phyloP scores from a whole-genome alignment of 2,113 vertebrate genomes.

The Takifugu bimaculatus region DNA sequence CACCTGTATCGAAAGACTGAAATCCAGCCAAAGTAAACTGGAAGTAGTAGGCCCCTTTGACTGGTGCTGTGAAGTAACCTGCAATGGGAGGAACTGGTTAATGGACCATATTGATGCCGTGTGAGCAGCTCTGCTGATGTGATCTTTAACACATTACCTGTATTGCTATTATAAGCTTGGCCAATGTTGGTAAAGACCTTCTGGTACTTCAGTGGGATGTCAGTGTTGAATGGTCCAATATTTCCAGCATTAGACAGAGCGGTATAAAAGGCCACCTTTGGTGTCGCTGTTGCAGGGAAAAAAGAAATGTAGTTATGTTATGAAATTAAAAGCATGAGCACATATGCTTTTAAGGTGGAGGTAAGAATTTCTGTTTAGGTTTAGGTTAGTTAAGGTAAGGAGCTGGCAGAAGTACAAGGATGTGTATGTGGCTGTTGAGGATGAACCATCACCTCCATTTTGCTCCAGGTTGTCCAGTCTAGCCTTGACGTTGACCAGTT shows the following conservation, averaged over 20 bases:
- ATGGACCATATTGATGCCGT: background rate
- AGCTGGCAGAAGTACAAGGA: background rate
- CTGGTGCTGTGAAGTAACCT: conserved; percentile 26
- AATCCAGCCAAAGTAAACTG: background rate
- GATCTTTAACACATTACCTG: conserved; percentile 11
- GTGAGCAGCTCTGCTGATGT: background rate
- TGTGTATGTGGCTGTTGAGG: background rate
- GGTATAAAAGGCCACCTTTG: conserved; percentile 13
- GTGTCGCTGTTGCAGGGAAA: conserved; percentile 7
- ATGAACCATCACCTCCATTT: conserved; percentile 2
- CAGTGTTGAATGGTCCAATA: background rate
- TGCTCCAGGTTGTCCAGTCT: conserved; percentile 4
- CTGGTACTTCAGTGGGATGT: conserved; percentile 5
- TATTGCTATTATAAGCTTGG: conserved; percentile 10
- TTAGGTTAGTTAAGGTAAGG: too few relatives aligned
- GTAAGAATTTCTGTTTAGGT: too few relatives aligned
- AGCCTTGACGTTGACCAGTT: background rate
- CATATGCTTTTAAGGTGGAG: too few relatives aligned
- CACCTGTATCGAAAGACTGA: background rate
- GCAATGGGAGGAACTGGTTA: background rate
- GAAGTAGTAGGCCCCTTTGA: conserved; percentile 10
- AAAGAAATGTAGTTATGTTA: too few relatives aligned
- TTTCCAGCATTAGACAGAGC: background rate
- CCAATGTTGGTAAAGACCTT: conserved; percentile 18
- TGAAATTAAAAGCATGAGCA: too few relatives aligned